Evolutionary conservation across 2,797 vertebrate genomes (phyloP), one percentile per base, ranked within the genome.

Genomic region (Notoglanidium macrostoma): DNA sequence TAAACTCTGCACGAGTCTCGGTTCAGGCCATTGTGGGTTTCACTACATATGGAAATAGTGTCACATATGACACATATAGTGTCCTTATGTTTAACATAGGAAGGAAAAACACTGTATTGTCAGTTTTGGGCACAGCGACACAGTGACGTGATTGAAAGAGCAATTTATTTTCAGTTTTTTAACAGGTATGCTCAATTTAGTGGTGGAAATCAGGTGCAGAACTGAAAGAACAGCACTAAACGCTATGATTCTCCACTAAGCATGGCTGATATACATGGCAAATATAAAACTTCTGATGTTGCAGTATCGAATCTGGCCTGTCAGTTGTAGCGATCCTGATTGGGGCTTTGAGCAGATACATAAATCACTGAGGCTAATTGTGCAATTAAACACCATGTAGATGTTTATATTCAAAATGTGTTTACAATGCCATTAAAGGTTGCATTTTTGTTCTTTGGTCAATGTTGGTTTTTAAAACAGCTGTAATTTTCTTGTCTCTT

Each of bases 321-420:
- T 46, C 54, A 63, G 55, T 85, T 74, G 67, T 23, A 85, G 29
- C 32, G 29, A 72, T 32, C 40, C 26, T 81, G 49, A 61, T 40
- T 21, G 51, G 84, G 84, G 26, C 78, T 76, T 85, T 81, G 40
- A 54, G 67, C 46, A 65, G 55, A 81, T 73, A 74, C 29, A 35
- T 84, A 76, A 79, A 82, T 76, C 49, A 76, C 61, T 74, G 59
- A 76, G 77, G 68, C 29, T 67, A 82, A 82, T 79, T 82, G 87
- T 85, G 87, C 84, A 85, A 78, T 85, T 88, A 65, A 49, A 88
- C 35, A 80, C 67, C 40, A 73, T 84, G 83, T 84, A 65, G 74
- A 73, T 86, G 55, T 89, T 88, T 88, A 77, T 86, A 88, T 83
- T 86, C 87, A 19, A 88, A 72, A n/a, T 63, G 88, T 84, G 88